A percentile compares a stretch with the other conserved stretches of the same genome.
These are phyloP conservation scores for Scelioninae gen. 1 DNA, from an alignment of 2,888 invertebrate genomes.

Conservation along the genomic window DNA sequence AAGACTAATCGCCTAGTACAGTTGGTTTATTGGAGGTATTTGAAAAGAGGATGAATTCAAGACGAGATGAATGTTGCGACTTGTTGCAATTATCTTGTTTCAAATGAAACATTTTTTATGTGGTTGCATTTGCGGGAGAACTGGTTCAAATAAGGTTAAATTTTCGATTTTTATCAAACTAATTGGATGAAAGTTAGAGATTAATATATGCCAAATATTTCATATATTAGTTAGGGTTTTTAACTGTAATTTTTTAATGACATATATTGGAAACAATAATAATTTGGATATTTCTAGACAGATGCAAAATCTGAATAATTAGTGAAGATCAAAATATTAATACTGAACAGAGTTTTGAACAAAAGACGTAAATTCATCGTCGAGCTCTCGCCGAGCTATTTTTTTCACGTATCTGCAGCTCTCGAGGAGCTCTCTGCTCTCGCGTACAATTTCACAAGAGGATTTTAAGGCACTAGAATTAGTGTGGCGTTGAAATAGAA, in stretches of 20 bases:
- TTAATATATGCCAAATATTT: no score
- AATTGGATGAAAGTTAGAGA: no score
- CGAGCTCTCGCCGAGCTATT: conserved; percentile 43
- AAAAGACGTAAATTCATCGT: conserved; percentile 59
- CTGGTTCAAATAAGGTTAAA: conserved; percentile 4
- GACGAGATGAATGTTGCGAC: conserved; percentile 2
- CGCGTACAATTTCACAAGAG: conserved; percentile 76
- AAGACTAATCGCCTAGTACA: conserved; percentile 70
- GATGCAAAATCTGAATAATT: background rate
- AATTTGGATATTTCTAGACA: no score
- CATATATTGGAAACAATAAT: no score
- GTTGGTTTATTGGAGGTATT: conserved; percentile 27
- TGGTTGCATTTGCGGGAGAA: conserved; percentile 1
- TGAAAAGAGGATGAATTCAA: conserved; percentile 9
- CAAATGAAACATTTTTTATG: conserved; percentile 14
- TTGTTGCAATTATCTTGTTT: conserved; percentile 17
- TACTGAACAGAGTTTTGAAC: conserved; percentile 32
- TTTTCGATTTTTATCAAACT: no score
- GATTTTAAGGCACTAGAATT: conserved; percentile 80
- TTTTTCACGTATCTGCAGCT: conserved; percentile 61
- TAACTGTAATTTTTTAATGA: no score
- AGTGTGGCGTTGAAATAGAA: conserved; percentile 76
- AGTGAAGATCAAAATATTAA: conserved; percentile 16
- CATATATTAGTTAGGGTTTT: no score
- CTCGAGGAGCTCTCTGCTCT: conserved; percentile 60